These are phyloP conservation scores for Falco punctatus DNA, from an alignment of 2,113 vertebrate genomes.

Conservation along the genomic window DNA sequence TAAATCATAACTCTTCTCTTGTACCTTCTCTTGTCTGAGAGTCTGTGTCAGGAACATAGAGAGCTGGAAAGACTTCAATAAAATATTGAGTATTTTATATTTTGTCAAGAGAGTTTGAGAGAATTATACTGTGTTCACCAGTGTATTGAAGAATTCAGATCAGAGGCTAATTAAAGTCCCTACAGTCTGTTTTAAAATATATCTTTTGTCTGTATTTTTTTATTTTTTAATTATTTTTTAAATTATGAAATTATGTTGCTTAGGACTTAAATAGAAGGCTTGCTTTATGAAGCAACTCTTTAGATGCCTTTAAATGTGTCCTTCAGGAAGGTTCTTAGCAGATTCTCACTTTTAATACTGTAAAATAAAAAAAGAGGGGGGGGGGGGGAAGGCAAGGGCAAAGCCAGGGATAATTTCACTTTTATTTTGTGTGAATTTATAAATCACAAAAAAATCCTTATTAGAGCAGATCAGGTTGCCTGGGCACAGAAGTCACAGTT, in stretches of 20 bases:
- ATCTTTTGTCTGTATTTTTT: background rate
- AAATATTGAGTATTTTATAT: background rate
- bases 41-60: background rate
- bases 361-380: background rate
- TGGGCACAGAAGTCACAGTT: background rate
- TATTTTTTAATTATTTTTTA: no score
- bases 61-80: background rate
- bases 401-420: background rate
- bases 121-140: background rate
- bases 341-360: background rate
- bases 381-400: background rate
- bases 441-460: no score
- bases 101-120: background rate
- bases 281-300: background rate
- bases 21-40: background rate
- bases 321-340: background rate
- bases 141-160: background rate
- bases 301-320: background rate
- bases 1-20: background rate
- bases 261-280: background rate
- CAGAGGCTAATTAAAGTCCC: background rate
- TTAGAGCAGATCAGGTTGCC: background rate
- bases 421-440: no score
- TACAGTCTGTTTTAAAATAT: background rate
- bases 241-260: background rate